A percentile compares a stretch with the other conserved stretches of the same genome.
Evolutionary conservation across 2,888 invertebrate species (phyloP).

Genomic region (Acanthosoma haemorrhoidale): DNA sequence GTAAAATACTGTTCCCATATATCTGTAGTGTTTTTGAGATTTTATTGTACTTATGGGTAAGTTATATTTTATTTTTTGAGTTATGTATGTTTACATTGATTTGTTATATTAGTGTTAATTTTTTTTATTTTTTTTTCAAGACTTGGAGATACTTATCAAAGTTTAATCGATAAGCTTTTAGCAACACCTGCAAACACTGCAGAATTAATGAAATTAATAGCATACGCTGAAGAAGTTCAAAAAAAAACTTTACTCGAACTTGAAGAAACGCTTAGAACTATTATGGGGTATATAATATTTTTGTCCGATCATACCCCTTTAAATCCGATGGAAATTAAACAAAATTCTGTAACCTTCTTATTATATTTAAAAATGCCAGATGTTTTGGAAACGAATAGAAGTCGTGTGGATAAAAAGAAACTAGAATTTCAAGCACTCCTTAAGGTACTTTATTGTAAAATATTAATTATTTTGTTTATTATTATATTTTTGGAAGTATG

Average conservation of each 20-base stretch:
- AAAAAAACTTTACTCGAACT: slow-evolving; percentile 62
- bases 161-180: slow-evolving; percentile 70
- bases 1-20: too few relatives aligned
- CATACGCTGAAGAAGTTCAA: slow-evolving; percentile 70
- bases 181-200: slow-evolving; percentile 77
- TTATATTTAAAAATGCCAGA: slow-evolving; percentile 77
- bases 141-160: slow-evolving; percentile 76
- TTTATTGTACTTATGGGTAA: too few relatives aligned
- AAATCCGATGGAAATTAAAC: slow-evolving; percentile 78
- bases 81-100: too few relatives aligned
- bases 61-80: too few relatives aligned
- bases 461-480: neutral
- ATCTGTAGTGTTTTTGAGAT: too few relatives aligned
- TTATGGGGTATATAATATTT: slow-evolving; percentile 69
- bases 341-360: slow-evolving; percentile 80
- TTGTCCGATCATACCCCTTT: slow-evolving; percentile 75
- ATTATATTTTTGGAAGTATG: too few relatives aligned
- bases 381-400: slow-evolving; percentile 75
- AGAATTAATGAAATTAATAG: slow-evolving; percentile 75
- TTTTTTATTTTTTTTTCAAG: too few relatives aligned
- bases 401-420: slow-evolving; percentile 73
- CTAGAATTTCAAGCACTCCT: slow-evolving; percentile 79
- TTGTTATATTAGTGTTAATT: too few relatives aligned
- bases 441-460: slow-evolving; percentile 48
- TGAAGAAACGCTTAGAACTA: slow-evolving; percentile 65